Evolutionary conservation across 2,113 vertebrate species (phyloP), one percentile per base, ranked within the genome.

Genomic region (Trematocara nigrifrons): DNA sequence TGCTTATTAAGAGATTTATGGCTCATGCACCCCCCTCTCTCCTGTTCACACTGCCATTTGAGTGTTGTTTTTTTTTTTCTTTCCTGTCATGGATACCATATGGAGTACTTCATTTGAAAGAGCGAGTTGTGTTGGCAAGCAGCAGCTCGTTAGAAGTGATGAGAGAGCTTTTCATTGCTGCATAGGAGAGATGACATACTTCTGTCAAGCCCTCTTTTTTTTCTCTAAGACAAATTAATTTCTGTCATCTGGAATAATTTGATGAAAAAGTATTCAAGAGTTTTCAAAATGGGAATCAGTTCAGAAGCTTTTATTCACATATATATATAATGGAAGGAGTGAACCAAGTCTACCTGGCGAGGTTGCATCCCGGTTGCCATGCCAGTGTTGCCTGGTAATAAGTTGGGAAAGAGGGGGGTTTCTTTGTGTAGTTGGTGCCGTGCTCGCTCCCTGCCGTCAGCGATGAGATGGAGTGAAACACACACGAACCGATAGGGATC

Each of bases 1-100:
- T 26, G 76, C 83, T 93, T 89, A 90, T 93, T 87, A 88, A 86
- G 80, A 91, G 84, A 90, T 90, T 91, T 91, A 90, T 86, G 66
- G 45, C 40, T 85, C 81, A 91, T 40, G 33, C 26, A 31, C 40
- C 40, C 26, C n/a, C n/a, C 49, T 6, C n/a, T 2, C 20, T 7
- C 54, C 53, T 9, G 11, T 71, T 53, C 42, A 6, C 80, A 31
- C 76, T 59, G 47, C 49, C 38, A 54, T 79, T 40, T 61, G 42
- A 61, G 57, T 89, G 85, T 64, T 64, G 88, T 26, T 26, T 86
- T 49, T 87, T 87, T 91, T 31, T 49, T 4, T 5, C 42, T 71
- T 84, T 79, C 66, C 80, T 79, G 82, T 87, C 78, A 85, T 83
- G 79, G 84, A 91, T 54, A 83, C 84, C 87, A 86, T 88, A 85